Evolutionary conservation across 2,113 vertebrate genomes (phyloP), one percentile per base, ranked within the genome.

Genomic region (Willisornis vidua): DNA sequence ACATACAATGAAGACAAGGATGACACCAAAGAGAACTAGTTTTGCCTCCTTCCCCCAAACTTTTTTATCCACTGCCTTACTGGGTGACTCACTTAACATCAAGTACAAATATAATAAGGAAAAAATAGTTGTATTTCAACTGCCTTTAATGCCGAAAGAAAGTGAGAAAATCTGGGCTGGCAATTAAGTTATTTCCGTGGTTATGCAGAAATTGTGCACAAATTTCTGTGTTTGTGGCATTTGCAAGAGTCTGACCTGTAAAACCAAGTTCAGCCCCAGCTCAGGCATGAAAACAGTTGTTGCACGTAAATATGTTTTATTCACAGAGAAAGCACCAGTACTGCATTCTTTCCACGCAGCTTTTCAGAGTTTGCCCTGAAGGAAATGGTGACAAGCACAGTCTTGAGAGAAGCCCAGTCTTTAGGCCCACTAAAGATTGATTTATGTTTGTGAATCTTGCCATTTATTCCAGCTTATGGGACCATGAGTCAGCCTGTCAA

Each of bases 71-170:
- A 48, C 68, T 95, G 90, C 59, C 92, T 98, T 54, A 72, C 66
- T 90, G 82, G 28, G 49, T 97, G 96, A 98, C 78, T 98, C 96
- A 98, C 80, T 93, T 94, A 93, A 85, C 68, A 95, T 75, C 73
- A 87, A 79, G 59, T 71, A 94, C 62, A 96, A 96, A 96, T 85
- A 89, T 62, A 96, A 93, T 76, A 93, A 85, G 77, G 87, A 89
- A 37, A 49, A 63, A 94, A 46, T 6, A 29, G 26, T 51, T 82
- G 14, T 70, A 72, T 76, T 88, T 93, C 55, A 41, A 54, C 49
- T 76, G 62, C 23, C 49, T 85, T 73, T 51, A 89, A 54, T 5
- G 8, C 17, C 16, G 43, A 35, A 66, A 59, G 63, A 54, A 82
- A 85, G 48, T 6, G 5, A 28, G 51, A 25, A 76, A 83, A 63